Conservation (phyloP, 2,113 vertebrate genomes). For the Gallinago media region DNA sequence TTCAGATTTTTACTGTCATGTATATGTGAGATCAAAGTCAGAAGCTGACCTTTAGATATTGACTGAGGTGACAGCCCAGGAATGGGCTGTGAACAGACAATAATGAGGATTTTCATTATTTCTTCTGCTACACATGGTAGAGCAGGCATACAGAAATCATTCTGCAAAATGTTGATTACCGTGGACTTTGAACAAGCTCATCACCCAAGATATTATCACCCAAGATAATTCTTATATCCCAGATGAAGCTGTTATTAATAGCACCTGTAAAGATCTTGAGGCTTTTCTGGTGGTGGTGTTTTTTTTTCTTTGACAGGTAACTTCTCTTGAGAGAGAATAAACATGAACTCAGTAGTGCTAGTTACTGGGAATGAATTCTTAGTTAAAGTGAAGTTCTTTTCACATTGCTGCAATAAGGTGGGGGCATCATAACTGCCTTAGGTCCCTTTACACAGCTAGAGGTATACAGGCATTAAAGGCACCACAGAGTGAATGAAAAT, state of each 20-base stretch:
- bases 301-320: neutral
- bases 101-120: constrained; percentile 2
- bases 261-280: neutral
- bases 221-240: neutral
- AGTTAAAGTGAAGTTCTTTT: neutral
- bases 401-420: neutral
- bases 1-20: neutral
- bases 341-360: neutral
- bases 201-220: no score
- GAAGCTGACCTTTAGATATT: neutral
- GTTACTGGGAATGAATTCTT: neutral
- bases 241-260: neutral
- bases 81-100: neutral
- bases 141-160: neutral
- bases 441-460: neutral
- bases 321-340: neutral
- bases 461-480: neutral
- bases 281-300: neutral
- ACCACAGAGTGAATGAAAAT: neutral
- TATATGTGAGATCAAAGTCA: neutral
- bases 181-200: neutral
- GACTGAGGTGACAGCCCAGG: neutral
- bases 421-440: neutral
- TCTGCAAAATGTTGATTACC: neutral
- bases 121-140: neutral